Evolutionary conservation across 2,888 invertebrate genomes (phyloP), one percentile per base, ranked within the genome.

Genomic region (Falcaria lacertinaria): DNA sequence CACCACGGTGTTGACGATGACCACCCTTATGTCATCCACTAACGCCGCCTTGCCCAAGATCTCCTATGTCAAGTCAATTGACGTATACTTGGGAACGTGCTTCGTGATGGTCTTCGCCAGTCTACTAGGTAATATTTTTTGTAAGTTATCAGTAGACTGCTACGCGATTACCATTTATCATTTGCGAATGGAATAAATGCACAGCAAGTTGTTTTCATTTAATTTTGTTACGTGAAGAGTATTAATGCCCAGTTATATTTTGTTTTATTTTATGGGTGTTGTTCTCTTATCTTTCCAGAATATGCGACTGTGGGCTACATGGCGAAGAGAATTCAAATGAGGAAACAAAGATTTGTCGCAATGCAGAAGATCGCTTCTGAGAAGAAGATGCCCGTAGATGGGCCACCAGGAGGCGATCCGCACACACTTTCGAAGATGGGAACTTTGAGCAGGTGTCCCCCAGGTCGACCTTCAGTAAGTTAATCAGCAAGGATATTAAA

Each of bases 51-150:
- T 99, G 85, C 99, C 99, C 67, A 97, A 99, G 91, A 98, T 98
- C 79, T 97, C 97, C 58, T 98, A 98, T 90, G 97, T 98, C 87
- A 98, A 98, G 89, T 97, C 97, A 68, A 98, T 98, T 86, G 98
- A 98, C 90, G 97, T 98, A 69, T 98, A 97, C 90, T 91, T 98
- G 90, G 97, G 97, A 74, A 98, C 97, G 74, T 98, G 97, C 91
- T 98, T 98, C 95, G 97, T 98, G 82, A 98, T 98, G 98, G 98
- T 98, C 80, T 98, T 98, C 92, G 98, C 98, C 70, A 97, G 97
- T 86, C 91, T 98, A 79, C 91, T 98, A 90, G 97, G 97, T 96
- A 92, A 94, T 49, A 42, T 39, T 42, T 36, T 42, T 43, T 44
- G 34, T 34, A n/a, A 22, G 44, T 47, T 43, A 47, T 5, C 15